Base-by-base conservation (phyloP, 2,113 vertebrate species). In the Ctenomys sociabilis region DNA sequence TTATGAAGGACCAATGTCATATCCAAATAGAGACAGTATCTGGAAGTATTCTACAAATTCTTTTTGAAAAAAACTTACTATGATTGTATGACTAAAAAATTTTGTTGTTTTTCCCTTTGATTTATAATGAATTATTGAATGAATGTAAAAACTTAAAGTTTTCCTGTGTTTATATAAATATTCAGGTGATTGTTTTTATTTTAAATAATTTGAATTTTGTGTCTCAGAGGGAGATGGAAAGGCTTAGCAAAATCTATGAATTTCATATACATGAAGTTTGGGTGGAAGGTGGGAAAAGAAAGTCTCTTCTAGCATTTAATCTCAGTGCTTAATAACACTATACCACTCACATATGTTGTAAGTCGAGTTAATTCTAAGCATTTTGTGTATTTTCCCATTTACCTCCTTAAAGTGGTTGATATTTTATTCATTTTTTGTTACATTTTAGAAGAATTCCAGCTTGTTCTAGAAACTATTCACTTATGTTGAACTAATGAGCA, bases 151-250 rank as follows among this genome's bases (percentile, higher is more conserved):
- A 70, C 80, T 75, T 86, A 91, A 92, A 95, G 43, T 82, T 84
- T 94, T 75, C 75, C 84, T 92, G 86, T 93, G 84, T 95, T 94
- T 94, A 63, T 90, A 85, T 94, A 68, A 82, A 49, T 78, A 81
- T 93, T 91, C 54, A 88, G 61, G 77, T 96, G 84, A 92, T 49
- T 21, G 77, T 81, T 95, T 91, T 86, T 83, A 49, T 96, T 94
- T 93, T 75, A 83, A 57, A 52, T 91, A 87, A 93, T 94, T 90
- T 90, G 26, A 75, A 63, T 75, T 66, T 94, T 90, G 63, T 81
- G 37, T n/a, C n/a, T n/a, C n/a, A 49, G 57, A 93, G 61, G 32
- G 28, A 95, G 43, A 17, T 21, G 9, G 57, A 59, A 90, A 24
- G 37, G 35, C 70, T 63, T 68, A 90, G 70, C 19, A 78, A n/a